Conservation (phyloP, 2,113 vertebrate species). For the Ctenomys sociabilis region DNA sequence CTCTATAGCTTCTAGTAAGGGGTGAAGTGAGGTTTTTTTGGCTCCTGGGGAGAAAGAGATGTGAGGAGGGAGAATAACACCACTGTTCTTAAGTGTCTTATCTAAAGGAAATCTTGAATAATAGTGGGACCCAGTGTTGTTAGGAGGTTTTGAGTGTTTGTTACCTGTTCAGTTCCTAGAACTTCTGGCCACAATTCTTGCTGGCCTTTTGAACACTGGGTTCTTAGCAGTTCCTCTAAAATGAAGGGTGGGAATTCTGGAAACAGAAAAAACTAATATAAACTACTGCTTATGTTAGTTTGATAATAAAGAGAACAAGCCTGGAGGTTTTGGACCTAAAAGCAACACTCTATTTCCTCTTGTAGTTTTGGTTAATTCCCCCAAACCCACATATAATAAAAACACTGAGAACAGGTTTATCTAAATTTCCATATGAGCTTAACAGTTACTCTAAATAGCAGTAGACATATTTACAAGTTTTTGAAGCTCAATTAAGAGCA, state of each 20-base stretch:
- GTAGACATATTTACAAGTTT: neutral
- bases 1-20: neutral
- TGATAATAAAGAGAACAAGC: neutral
- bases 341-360: neutral
- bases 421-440: neutral
- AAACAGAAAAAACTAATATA: neutral
- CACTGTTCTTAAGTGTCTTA: neutral
- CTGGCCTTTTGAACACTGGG: neutral
- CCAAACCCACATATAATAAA: neutral
- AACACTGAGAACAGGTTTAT: neutral
- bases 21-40: neutral
- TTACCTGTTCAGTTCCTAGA: neutral
- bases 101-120: neutral
- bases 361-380: neutral
- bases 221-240: neutral
- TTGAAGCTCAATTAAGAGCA: neutral
- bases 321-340: neutral
- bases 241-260: neutral
- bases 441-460: neutral
- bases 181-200: neutral
- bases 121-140: neutral
- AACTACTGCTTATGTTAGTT: neutral
- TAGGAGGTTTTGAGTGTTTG: neutral
- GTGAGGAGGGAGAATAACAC: fast-evolving
- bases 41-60: neutral